Conservation (phyloP, 2,888 invertebrate species). For the Brachylomia viminalis region DNA sequence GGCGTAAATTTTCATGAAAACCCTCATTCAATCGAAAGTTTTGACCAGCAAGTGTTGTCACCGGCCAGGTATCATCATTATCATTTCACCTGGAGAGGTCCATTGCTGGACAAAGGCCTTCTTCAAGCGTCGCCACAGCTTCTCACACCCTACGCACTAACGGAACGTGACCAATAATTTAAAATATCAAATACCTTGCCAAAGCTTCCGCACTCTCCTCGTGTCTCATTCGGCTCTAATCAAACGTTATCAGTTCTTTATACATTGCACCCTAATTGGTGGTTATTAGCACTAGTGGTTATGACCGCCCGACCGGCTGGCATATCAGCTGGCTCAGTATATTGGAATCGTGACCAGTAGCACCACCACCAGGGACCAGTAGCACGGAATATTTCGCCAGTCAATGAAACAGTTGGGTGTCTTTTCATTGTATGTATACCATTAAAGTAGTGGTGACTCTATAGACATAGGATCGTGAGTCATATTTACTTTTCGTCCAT, state of each 20-base stretch:
- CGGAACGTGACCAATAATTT: background rate
- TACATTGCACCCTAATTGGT: slow-evolving; percentile 15
- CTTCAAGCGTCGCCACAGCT: background rate
- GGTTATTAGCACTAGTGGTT: slow-evolving; percentile 34
- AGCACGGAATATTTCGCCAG: slow-evolving; percentile 19
- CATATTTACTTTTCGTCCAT: background rate
- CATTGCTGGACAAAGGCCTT: too few species aligned
- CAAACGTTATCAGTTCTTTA: slow-evolving; percentile 34
- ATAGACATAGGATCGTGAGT: too few species aligned
- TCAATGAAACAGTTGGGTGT: background rate
- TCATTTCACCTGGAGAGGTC: background rate
- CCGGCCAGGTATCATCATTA: too few species aligned
- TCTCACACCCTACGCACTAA: background rate
- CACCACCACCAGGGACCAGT: background rate
- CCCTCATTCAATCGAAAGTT: too few species aligned
- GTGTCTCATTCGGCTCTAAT: slow-evolving; percentile 21
- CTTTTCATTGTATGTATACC: background rate
- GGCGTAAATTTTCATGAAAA: too few species aligned
- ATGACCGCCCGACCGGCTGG: slow-evolving; percentile 17
- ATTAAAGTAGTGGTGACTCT: background rate
- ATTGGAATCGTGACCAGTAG: slow-evolving; percentile 26
- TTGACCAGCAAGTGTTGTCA: too few species aligned
- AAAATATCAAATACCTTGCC: background rate
- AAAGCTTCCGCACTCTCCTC: background rate
- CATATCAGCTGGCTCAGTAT: slow-evolving; percentile 16